Evolutionary conservation across 2,888 invertebrate genomes (phyloP).

Genomic region (Lordiphosa andalusiaca): DNA sequence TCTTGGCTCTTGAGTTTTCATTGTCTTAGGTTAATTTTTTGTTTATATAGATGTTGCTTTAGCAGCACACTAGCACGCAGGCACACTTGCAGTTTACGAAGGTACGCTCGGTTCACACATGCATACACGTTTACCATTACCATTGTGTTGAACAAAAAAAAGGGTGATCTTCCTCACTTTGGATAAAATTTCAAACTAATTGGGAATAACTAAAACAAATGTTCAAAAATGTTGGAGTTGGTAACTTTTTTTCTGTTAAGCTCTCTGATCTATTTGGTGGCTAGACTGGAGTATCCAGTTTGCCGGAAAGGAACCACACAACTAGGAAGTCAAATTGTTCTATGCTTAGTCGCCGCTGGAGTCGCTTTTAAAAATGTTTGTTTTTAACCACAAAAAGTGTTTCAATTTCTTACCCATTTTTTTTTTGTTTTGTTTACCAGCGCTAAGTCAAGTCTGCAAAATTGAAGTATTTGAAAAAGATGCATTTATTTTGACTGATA

Average conservation of each 20-base stretch:
- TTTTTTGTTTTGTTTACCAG: neutral
- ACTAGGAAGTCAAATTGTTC: conserved; percentile 9
- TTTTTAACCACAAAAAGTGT: neutral
- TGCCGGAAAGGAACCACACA: neutral
- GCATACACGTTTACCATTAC: too few species aligned
- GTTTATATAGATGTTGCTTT: too few species aligned
- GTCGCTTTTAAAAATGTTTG: conserved; percentile 34
- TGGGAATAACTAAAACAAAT: neutral
- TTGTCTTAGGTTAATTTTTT: too few species aligned
- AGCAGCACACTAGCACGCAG: too few species aligned
- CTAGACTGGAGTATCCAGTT: conserved; percentile 23
- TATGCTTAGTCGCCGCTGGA: conserved; percentile 12
- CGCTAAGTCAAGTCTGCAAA: neutral
- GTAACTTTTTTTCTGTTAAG: conserved; percentile 27
- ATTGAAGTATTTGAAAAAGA: conserved; percentile 22
- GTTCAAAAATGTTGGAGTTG: conserved; percentile 4
- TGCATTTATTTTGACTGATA: conserved; percentile 32
- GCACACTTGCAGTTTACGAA: too few species aligned
- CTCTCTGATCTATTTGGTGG: conserved; percentile 24
- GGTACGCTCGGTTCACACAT: too few species aligned
- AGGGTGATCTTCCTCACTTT: neutral
- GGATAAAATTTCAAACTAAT: conserved; percentile 6
- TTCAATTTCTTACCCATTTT: neutral
- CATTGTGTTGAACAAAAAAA: too few species aligned
- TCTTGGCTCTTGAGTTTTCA: too few species aligned